Percentiles rank a stretch among this genome's conserved stretches.
Conservation (phyloP, 64 coral and sea anemone genomes). For the Actinia tenebrosa region DNA sequence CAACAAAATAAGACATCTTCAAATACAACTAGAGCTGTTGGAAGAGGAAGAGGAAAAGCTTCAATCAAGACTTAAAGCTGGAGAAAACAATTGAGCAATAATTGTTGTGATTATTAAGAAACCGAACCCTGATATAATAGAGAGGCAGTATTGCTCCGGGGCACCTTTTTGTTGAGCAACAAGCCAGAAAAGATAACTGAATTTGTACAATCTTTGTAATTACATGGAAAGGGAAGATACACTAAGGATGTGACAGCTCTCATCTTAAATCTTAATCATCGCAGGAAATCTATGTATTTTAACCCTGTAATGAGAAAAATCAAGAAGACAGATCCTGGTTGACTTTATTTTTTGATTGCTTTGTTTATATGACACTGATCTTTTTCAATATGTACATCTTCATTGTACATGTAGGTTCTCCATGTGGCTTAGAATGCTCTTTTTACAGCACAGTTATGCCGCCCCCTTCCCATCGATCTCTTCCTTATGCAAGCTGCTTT, state of each 20-base stretch:
- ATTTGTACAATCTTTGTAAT: too few relatives aligned
- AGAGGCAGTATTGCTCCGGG: too few relatives aligned
- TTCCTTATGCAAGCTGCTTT: neutral
- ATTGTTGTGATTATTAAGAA: neutral
- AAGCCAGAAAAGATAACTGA: too few relatives aligned
- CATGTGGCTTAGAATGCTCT: slow-evolving; percentile 6
- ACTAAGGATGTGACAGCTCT: too few relatives aligned
- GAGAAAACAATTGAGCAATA: neutral
- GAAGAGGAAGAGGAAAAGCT: slow-evolving; percentile 64
- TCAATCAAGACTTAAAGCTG: neutral
- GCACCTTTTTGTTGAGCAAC: too few relatives aligned
- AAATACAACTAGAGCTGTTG: slow-evolving; percentile 67
- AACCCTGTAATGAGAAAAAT: too few relatives aligned
- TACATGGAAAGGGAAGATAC: too few relatives aligned
- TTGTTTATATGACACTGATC: neutral
- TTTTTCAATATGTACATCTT: neutral
- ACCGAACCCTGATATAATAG: neutral
- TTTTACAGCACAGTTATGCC: neutral
- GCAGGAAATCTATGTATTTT: too few relatives aligned
- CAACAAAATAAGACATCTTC: slow-evolving; percentile 60
- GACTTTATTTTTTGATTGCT: neutral
- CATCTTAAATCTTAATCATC: too few relatives aligned
- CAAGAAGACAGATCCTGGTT: neutral
- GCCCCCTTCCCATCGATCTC: neutral
- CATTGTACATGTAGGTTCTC: neutral